Evolutionary conservation across 2,797 vertebrate genomes (phyloP), one percentile per base, ranked within the genome.

Genomic region (Gymnopithys bicolor): DNA sequence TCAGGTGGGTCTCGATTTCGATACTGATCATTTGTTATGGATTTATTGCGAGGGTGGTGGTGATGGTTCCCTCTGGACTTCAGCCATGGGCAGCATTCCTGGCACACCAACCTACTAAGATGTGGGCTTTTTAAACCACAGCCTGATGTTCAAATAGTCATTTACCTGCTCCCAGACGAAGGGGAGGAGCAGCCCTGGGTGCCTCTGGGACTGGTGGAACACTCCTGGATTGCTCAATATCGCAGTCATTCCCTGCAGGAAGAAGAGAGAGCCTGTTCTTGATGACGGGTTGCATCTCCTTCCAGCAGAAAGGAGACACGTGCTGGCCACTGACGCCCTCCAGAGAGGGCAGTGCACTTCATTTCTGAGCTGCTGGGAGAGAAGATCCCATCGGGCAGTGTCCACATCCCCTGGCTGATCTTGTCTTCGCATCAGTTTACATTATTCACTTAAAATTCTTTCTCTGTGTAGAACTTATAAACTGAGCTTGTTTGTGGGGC

Each of bases 391-490:
- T 5, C 21, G 28, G 73, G 59, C 52, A 32, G 66, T 12, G 33
- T 22, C 52, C 33, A 5, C 27, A 11, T 22, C 68, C 11, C 35
- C 28, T 0, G 0, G 6, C 27, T 52, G 13, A 35, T 46, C 15
- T 45, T 59, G 33, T 46, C 59, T 73, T 45, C 51, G 16, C 45
- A 5, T 39, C 58, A 19, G 35, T 39, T 28, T n/a, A 27, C 19
- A 5, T 30, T 37, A 39, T 39, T 58, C 10, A 1, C n/a, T 33
- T 64, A 19, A 53, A 53, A n/a, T 14, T 35, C 19, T 32, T 32
- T 39, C 59, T 73, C 12, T 1, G 1, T 32, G 59, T 4, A 19
- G 59, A 32, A 22, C 14, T 45, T 33, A 19, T 8, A n/a, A n/a
- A 24, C 37, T 9, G 25, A 76, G n/a, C 43, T 37, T 24, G 43